Evolutionary conservation across 2,797 vertebrate species (phyloP).

Genomic region (Centroberyx gerrardi): DNA sequence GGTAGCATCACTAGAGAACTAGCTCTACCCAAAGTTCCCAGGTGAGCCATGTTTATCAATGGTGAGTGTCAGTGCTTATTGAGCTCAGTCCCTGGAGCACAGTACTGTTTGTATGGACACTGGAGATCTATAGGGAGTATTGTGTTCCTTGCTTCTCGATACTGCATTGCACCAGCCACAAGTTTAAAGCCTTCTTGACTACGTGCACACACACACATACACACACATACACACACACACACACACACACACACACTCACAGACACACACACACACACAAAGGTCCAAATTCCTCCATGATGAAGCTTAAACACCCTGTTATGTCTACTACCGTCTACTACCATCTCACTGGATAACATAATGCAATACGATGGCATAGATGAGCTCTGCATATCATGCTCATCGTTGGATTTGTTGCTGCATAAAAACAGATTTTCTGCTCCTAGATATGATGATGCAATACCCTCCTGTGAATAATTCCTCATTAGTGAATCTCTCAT

Average conservation of each 20-base stretch:
- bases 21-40: background rate
- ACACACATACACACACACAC: slow-evolving; percentile 23
- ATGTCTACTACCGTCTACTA: background rate
- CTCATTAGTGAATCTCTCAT: slow-evolving; percentile 25
- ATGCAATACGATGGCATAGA: slow-evolving; percentile 6
- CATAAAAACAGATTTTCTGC: slow-evolving; percentile 34
- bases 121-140: slow-evolving; percentile 17
- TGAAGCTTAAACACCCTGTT: slow-evolving; percentile 1
- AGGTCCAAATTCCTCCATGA: slow-evolving; percentile 5
- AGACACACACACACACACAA: slow-evolving; percentile 25
- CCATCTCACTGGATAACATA: slow-evolving; percentile 3
- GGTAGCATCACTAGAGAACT: background rate
- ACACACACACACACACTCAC: background rate
- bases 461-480: slow-evolving; percentile 15
- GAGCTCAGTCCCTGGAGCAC: slow-evolving; percentile 21
- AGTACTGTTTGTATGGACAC: slow-evolving; percentile 33
- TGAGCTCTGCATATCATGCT: slow-evolving; percentile 12
- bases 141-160: slow-evolving; percentile 41
- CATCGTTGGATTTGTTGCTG: slow-evolving; percentile 6
- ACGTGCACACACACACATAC: background rate
- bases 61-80: background rate
- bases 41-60: slow-evolving; percentile 10
- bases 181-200: slow-evolving; percentile 33
- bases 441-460: slow-evolving; percentile 39
- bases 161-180: slow-evolving; percentile 80